These are phyloP conservation scores for Cygnus atratus DNA, from an alignment of 2,113 vertebrate species.

Conservation along the genomic window DNA sequence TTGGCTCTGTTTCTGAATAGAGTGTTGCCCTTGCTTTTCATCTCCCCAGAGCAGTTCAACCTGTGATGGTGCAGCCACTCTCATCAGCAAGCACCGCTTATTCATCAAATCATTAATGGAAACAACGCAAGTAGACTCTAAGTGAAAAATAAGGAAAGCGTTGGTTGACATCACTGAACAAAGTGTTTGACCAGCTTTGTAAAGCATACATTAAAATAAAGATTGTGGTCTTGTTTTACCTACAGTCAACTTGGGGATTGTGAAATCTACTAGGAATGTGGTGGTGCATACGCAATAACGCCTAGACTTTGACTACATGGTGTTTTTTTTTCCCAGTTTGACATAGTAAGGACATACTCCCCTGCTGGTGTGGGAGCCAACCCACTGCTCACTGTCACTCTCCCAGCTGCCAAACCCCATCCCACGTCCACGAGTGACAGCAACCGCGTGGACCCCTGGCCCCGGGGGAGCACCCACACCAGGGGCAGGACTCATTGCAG, in stretches of 20 bases:
- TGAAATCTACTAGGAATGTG: neutral
- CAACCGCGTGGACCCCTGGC: neutral
- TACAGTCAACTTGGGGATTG: neutral
- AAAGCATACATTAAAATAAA: neutral
- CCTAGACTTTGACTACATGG: neutral
- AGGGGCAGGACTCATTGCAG: no score
- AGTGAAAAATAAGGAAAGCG: neutral
- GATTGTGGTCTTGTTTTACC: neutral
- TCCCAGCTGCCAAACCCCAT: neutral
- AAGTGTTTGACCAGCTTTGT: no score
- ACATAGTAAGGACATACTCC: neutral
- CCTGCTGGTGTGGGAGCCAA: neutral
- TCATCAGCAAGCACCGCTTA: neutral
- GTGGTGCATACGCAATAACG: neutral
- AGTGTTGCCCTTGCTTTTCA: rapidly evolving
- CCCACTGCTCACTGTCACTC: neutral
- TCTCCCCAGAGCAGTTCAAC: neutral
- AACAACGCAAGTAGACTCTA: neutral
- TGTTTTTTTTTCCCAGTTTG: neutral
- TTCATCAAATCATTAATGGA: neutral
- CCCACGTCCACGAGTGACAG: neutral
- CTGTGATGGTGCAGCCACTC: neutral
- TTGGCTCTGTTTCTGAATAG: neutral
- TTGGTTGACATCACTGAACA: neutral
- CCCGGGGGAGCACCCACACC: neutral